These are phyloP conservation scores for Lycocerus yunnanus DNA, from an alignment of 2,888 invertebrate genomes.

Conservation along the genomic window DNA sequence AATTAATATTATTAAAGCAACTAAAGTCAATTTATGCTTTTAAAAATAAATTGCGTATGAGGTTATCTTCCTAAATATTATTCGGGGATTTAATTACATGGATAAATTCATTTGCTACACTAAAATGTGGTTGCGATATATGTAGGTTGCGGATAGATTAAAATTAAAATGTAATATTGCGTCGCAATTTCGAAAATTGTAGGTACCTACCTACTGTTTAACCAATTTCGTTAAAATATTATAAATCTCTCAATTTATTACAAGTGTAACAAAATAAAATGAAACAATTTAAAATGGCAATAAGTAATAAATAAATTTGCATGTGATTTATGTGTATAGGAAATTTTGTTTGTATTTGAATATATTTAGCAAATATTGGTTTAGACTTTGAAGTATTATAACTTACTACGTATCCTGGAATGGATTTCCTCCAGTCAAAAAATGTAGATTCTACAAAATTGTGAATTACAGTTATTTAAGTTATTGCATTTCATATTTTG, in stretches of 20 bases:
- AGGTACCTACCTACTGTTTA: not conserved
- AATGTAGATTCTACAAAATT: not conserved
- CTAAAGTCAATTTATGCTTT: not conserved
- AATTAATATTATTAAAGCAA: not conserved
- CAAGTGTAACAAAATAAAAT: not conserved
- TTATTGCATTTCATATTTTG: not conserved
- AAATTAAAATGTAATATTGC: not conserved
- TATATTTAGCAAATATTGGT: not conserved
- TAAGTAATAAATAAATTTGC: not conserved
- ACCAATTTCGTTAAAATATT: not conserved
- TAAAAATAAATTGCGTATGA: not conserved
- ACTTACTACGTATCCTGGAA: not conserved
- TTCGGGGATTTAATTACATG: not conserved
- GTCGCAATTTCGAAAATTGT: no score
- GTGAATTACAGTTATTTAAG: not conserved
- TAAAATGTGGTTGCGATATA: not conserved
- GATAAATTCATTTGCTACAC: not conserved
- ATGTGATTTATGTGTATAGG: not conserved
- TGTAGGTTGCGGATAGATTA: not conserved
- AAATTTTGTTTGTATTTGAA: not conserved
- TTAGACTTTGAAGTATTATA: not conserved
- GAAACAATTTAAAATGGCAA: not conserved
- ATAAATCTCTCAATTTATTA: no score
- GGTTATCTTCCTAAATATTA: not conserved
- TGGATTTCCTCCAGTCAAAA: not conserved